Evolutionary conservation across 2,113 vertebrate species (phyloP), one percentile per base, ranked within the genome.

Genomic region (Prunella himalayana): DNA sequence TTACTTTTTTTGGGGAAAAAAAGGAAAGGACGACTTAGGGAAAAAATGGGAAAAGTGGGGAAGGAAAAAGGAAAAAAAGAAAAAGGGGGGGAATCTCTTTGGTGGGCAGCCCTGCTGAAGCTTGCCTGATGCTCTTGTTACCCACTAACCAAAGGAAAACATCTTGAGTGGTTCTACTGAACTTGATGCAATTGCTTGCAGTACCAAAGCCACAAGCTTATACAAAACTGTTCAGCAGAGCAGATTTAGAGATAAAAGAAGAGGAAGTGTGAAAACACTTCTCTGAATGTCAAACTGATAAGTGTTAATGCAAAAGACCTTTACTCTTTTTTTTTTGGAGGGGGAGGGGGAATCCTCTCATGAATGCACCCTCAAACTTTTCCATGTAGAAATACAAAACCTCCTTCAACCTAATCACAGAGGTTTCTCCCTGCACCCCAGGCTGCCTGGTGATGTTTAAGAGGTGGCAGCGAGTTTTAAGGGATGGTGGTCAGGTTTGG

Each of bases 281-380:
- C 33, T 90, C 44, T 39, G 42, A 50, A 30, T 73, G 37, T 73
- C 21, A 73, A 11, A 65, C 20, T 10, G 23, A 0, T 5, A 35
- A 35, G 5, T 41, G 81, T 63, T 54, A 84, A 73, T 3, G 7
- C 28, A 64, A 53, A 86, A 86, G 37, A n/a, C 4, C 11, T 72
- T 60, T 57, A 25, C 2, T 71, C 11, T 33, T 30, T n/a, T 41
- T 33, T 60, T 19, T 22, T 25, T 35, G 15, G 10, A 3, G 7
- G 5, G 4, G 10, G 3, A 6, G 11, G 2, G 10, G 25, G 14
- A 6, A 44, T 25, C 6, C 15, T 9, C 13, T 72, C 11, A 35
- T 25, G n/a, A 44, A 27, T n/a, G 33, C 20, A 42, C 27, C 23
- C 45, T 65, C 24, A n/a, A 57, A 37, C 24, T 82, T 69, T n/a